A percentile compares a stretch with the other conserved stretches of the same genome.
phyloP scores from a whole-genome alignment of 1,140 invertebrate species.

The Lepidostoma basale region DNA sequence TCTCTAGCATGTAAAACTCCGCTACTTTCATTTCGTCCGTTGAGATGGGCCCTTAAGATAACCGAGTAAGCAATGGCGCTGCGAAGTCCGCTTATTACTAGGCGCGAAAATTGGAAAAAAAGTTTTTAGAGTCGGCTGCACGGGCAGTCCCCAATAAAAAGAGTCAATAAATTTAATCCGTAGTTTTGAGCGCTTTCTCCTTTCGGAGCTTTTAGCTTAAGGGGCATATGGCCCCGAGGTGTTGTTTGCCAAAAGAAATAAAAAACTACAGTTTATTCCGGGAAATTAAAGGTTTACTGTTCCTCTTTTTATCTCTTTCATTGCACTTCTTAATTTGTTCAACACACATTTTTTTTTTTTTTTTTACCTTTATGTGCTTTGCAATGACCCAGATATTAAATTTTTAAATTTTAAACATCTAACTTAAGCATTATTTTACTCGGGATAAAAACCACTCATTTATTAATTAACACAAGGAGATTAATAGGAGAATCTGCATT shows the following conservation, averaged over 20 bases:
- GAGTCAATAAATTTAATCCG: constrained; percentile 38
- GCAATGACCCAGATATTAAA: too few species aligned
- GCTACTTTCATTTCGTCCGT: constrained; percentile 26
- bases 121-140: constrained; percentile 26
- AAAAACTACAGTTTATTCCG: too few species aligned
- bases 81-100: constrained; percentile 32
- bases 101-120: constrained; percentile 35
- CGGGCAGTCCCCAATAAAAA: constrained; percentile 26
- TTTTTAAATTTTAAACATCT: too few species aligned
- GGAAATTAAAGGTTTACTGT: too few species aligned
- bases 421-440: too few species aligned
- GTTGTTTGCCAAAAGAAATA: background rate
- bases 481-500: too few species aligned
- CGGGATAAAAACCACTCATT: too few species aligned
- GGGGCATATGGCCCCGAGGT: background rate
- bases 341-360: too few species aligned
- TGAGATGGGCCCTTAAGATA: constrained; percentile 22
- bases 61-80: constrained; percentile 1
- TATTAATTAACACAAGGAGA: too few species aligned
- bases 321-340: too few species aligned
- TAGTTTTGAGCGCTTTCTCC: constrained; percentile 14
- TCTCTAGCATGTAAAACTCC: constrained; percentile 20
- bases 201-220: constrained; percentile 1
- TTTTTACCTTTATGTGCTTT: too few species aligned
- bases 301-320: too few species aligned